phyloP scores from a whole-genome alignment of 2,797 vertebrate species.

The Melanotaenia parkinsoni region DNA sequence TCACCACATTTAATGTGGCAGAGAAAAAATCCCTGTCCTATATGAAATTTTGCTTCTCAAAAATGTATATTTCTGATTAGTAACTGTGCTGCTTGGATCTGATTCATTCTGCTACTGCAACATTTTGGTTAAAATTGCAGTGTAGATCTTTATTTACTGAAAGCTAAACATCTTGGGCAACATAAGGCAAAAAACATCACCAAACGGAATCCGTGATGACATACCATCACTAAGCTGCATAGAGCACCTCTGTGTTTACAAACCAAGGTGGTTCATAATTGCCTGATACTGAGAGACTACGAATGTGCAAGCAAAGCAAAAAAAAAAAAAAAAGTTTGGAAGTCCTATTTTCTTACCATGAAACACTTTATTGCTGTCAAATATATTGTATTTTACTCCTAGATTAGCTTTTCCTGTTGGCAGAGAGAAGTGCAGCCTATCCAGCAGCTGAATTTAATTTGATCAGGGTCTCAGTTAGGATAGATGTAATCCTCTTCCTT shows the following conservation, averaged over 20 bases:
- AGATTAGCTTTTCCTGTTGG: conserved; percentile 44
- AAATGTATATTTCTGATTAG: conserved; percentile 13
- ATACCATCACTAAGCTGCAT: conserved; percentile 35
- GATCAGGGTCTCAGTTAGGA: conserved; percentile 25
- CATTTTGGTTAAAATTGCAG: conserved; percentile 23
- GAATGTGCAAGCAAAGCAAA: conserved; percentile 37
- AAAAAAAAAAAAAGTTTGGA: conserved; percentile 18
- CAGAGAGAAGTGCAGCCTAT: conserved; percentile 31
- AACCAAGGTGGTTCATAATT: conserved; percentile 42
- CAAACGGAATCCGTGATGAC: conserved; percentile 42
- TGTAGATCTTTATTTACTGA: conserved; percentile 27
- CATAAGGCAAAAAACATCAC: conserved; percentile 15
- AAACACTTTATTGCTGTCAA: conserved; percentile 11
- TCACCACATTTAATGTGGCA: not conserved
- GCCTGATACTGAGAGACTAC: conserved; percentile 39
- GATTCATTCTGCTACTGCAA: conserved; percentile 17
- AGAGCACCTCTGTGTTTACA: conserved; percentile 43
- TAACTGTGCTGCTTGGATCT: not conserved
- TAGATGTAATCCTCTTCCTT: conserved; percentile 25
- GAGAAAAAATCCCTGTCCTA: conserved; percentile 9
- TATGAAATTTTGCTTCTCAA: not conserved
- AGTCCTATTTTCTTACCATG: conserved; percentile 22
- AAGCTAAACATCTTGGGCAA: conserved; percentile 3
- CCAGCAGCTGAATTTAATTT: conserved; percentile 41
- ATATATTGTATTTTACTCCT: conserved; percentile 27